Conservation (phyloP, 2,797 vertebrate species). For the Kryptolebias ocellatus region DNA sequence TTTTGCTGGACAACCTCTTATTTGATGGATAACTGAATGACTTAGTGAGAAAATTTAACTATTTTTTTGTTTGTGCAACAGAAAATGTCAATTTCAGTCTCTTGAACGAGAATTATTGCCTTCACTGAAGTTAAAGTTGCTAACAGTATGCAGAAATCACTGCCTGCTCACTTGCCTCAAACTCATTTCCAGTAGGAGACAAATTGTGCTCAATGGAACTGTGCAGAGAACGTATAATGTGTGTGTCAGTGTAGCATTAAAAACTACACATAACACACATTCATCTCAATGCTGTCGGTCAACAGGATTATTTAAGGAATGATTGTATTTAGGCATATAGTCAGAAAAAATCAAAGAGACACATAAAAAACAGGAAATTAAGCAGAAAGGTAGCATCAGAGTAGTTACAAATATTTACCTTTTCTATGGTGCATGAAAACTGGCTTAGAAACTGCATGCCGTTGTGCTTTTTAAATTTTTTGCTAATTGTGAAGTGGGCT, state of each 20-base stretch:
- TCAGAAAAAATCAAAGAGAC: constrained; percentile 23
- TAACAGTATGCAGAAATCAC: constrained; percentile 55
- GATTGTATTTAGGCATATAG: constrained; percentile 41
- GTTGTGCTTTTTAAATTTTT: constrained; percentile 49
- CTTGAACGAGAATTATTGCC: constrained; percentile 34
- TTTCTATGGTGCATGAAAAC: constrained; percentile 58
- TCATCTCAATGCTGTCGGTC: constrained; percentile 54
- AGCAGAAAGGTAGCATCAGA: constrained; percentile 42
- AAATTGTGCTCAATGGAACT: constrained; percentile 37
- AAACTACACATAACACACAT: constrained; percentile 48
- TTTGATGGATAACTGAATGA: constrained; percentile 53
- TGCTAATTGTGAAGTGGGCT: constrained; percentile 51
- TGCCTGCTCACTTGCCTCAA: constrained; percentile 73
- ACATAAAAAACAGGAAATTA: constrained; percentile 20
- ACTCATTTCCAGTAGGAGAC: constrained; percentile 52
- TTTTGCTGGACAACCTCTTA: constrained; percentile 47
- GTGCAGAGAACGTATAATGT: constrained; percentile 53
- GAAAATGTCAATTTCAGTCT: constrained; percentile 42
- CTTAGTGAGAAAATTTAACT: constrained; percentile 36
- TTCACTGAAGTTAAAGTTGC: constrained; percentile 35
- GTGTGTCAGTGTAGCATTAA: constrained; percentile 51
- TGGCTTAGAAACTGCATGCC: constrained; percentile 65
- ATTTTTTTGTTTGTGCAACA: constrained; percentile 13
- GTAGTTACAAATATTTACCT: constrained; percentile 34
- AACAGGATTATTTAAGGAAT: constrained; percentile 35